Percentiles rank a stretch among this genome's conserved stretches.
Conservation (phyloP, 2,797 vertebrate species). For the Xerus rutilus region DNA sequence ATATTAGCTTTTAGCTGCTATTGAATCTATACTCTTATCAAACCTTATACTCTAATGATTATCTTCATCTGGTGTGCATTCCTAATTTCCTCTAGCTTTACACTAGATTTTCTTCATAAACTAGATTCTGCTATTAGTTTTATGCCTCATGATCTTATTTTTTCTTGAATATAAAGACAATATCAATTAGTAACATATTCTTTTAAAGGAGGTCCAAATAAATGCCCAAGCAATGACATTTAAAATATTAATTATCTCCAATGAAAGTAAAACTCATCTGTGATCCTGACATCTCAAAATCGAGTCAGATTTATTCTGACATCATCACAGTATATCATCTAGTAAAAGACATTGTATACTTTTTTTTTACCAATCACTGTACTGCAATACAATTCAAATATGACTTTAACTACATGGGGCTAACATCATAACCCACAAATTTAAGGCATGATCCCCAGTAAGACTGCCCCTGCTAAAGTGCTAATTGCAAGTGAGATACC, state of each 20-base stretch:
- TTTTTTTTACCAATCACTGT: neutral
- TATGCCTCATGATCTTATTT: neutral
- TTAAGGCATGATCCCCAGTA: neutral
- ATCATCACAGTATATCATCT: neutral
- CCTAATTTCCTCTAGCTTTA: neutral
- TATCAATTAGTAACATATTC: neutral
- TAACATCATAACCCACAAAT: neutral
- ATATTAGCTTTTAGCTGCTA: neutral
- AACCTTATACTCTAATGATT: neutral
- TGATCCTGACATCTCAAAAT: neutral
- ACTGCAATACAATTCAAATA: neutral
- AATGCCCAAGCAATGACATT: neutral
- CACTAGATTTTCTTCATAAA: neutral
- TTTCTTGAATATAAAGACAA: neutral
- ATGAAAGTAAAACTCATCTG: neutral
- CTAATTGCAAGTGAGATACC: neutral
- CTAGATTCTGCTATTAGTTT: neutral
- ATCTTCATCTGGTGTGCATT: neutral
- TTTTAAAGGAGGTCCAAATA: constrained; percentile 1
- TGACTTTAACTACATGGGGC: neutral
- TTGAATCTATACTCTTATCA: neutral
- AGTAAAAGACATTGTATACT: neutral
- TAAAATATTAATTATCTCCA: neutral
- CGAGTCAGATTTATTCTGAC: neutral
- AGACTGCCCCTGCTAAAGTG: neutral